These are phyloP conservation scores for Hormiphora californensis DNA, from an alignment of 37 sponge, comb jelly and placozoan genomes.

Conservation along the genomic window DNA sequence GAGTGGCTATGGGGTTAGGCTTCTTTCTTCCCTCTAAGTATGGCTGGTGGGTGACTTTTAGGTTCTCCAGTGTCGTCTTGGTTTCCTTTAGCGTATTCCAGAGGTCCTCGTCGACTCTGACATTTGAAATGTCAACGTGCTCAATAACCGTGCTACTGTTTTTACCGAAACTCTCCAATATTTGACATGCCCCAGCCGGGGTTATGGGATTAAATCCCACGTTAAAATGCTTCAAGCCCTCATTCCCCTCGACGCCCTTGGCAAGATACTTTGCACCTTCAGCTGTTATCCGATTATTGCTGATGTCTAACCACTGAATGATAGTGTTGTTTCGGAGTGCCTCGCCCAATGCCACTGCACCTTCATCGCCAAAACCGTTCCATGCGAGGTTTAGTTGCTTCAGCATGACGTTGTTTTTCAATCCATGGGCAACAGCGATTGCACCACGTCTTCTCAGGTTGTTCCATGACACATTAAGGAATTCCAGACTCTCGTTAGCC, in stretches of 20 bases:
- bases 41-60: constrained; percentile 41
- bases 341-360: constrained; percentile 77
- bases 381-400: constrained; percentile 72
- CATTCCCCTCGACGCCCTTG: constrained; percentile 67
- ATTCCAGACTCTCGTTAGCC: constrained; percentile 77
- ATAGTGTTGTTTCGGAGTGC: constrained; percentile 85
- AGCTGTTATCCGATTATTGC: constrained; percentile 71
- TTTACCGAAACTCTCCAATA: constrained; percentile 36
- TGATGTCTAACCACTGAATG: constrained; percentile 74
- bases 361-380: constrained; percentile 89
- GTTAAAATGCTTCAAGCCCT: constrained; percentile 64
- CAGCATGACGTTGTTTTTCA: constrained; percentile 80
- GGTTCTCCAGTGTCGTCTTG: background rate
- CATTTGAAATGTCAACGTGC: constrained; percentile 14
- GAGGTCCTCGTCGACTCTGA: constrained; percentile 35
- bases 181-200: constrained; percentile 16
- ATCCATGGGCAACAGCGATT: constrained; percentile 75
- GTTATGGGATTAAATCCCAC: constrained; percentile 55
- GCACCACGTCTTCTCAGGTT: constrained; percentile 83
- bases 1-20: constrained; percentile 43
- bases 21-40: constrained; percentile 50
- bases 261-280: constrained; percentile 67
- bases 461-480: constrained; percentile 92
- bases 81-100: constrained; percentile 2
- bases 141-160: constrained; percentile 44